A percentile compares a stretch with the other conserved stretches of the same genome.
phyloP scores from a whole-genome alignment of 2,888 invertebrate species.

The Synergus itoensis region DNA sequence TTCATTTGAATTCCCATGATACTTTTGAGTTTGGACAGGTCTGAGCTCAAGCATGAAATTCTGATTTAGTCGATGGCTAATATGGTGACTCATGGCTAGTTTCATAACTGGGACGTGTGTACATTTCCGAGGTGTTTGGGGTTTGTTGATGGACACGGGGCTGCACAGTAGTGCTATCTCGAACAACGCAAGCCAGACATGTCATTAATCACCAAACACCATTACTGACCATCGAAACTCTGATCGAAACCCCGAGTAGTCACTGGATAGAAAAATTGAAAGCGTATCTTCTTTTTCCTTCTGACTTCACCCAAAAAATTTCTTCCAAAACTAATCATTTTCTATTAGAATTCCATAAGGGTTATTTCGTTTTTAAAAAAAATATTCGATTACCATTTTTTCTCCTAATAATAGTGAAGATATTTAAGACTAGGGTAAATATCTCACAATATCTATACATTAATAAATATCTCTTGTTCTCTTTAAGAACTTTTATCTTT shows the following conservation, averaged over 20 bases:
- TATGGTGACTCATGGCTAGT: constrained; percentile 4
- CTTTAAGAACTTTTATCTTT: not conserved
- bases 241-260: not conserved
- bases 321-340: not conserved
- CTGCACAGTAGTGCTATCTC: not conserved
- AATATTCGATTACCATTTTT: not conserved
- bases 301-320: not conserved
- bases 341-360: not conserved
- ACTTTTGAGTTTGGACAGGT: not conserved
- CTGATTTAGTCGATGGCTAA: not conserved
- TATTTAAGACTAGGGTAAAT: not conserved
- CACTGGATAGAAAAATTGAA: not conserved
- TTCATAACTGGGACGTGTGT: not conserved
- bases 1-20: not conserved
- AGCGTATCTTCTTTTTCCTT: not conserved
- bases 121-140: not conserved
- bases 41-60: not conserved
- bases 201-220: constrained; percentile 19
- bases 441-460: constrained; percentile 8
- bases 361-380: too few species aligned
- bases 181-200: constrained; percentile 13
- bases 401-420: not conserved
- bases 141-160: not conserved
- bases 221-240: not conserved
- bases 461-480: constrained; percentile 16